A percentile compares a stretch with the other conserved stretches of the same genome.
Evolutionary conservation across 2,113 vertebrate genomes (phyloP).

Genomic region (Ammodytes marinus): DNA sequence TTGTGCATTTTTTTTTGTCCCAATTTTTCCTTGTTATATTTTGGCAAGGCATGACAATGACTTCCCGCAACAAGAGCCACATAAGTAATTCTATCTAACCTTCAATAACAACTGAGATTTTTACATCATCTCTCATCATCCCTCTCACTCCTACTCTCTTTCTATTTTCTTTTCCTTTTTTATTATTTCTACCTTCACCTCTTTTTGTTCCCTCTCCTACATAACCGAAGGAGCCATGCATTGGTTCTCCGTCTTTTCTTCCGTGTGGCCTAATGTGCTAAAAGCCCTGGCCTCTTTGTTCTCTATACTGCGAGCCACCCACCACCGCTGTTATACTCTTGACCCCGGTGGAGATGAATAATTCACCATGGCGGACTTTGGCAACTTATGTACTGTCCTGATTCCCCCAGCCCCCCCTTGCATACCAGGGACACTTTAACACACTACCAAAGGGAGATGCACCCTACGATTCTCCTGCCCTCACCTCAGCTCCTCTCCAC

Average conservation of each 20-base stretch:
- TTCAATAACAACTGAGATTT: slow-evolving; percentile 22
- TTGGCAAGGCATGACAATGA: slow-evolving; percentile 36
- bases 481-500: slow-evolving; percentile 31
- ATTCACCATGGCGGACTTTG: slow-evolving; percentile 65
- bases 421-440: slow-evolving; percentile 62
- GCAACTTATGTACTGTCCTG: slow-evolving; percentile 68
- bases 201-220: neutral
- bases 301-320: slow-evolving; percentile 36
- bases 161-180: slow-evolving; percentile 1
- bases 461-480: slow-evolving; percentile 49
- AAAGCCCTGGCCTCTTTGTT: slow-evolving; percentile 64
- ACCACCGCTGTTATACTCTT: slow-evolving; percentile 55
- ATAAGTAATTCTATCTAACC: slow-evolving; percentile 56
- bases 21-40: slow-evolving; percentile 31
- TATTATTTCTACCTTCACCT: neutral
- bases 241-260: slow-evolving; percentile 23
- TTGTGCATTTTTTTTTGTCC: neutral
- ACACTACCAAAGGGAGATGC: slow-evolving; percentile 55
- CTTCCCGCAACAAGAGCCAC: slow-evolving; percentile 3
- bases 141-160: neutral
- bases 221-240: slow-evolving; percentile 2
- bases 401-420: slow-evolving; percentile 35
- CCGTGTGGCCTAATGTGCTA: neutral
- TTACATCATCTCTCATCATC: slow-evolving; percentile 41
- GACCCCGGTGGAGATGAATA: slow-evolving; percentile 69